phyloP scores from a whole-genome alignment of 2,113 vertebrate genomes.

The Otus sunia region DNA sequence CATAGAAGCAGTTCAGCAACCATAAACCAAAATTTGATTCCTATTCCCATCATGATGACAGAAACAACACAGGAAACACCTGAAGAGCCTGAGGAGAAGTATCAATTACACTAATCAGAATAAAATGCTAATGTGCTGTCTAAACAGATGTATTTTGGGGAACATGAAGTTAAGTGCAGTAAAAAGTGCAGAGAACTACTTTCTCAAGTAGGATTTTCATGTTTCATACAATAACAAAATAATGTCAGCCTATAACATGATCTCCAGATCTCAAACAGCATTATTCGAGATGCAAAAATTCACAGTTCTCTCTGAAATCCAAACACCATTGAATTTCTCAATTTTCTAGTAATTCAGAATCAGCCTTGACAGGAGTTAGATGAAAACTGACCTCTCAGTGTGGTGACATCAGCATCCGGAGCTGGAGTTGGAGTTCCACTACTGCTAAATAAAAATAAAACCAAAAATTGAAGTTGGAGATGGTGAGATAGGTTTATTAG shows the following conservation, averaged over 20 bases:
- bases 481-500: neutral
- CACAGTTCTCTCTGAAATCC: neutral
- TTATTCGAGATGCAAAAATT: neutral
- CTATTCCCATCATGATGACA: neutral
- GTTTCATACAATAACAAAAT: neutral
- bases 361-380: neutral
- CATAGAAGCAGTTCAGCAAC: neutral
- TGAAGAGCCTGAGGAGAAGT: neutral
- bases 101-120: neutral
- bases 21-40: neutral
- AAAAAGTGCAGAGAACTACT: neutral
- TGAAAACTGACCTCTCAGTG: constrained; percentile 71
- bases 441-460: constrained; percentile 41
- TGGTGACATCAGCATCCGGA: constrained; percentile 53
- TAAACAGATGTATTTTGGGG: neutral
- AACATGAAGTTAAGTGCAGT: neutral
- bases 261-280: neutral
- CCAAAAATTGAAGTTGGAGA: constrained; percentile 4
- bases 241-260: neutral
- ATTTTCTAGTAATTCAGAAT: neutral
- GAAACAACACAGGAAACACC: neutral
- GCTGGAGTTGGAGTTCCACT: constrained; percentile 57
- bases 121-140: neutral
- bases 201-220: neutral
- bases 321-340: neutral